Percentiles rank a stretch among this genome's conserved stretches.
Conservation (phyloP, 2,888 invertebrate genomes). For the Tenthredo distinguenda region DNA sequence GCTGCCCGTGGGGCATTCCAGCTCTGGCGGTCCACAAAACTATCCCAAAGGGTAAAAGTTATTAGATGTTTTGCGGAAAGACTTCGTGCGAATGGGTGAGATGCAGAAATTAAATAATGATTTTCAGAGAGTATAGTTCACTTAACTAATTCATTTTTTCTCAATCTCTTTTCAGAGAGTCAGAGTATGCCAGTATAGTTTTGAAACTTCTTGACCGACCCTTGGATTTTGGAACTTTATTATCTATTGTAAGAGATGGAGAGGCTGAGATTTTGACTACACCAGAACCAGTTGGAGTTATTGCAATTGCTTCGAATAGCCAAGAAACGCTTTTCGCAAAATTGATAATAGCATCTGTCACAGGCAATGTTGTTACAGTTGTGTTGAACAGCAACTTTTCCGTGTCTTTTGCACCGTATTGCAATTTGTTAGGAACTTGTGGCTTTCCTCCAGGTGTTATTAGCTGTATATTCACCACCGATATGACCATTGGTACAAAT, state of each 20-base stretch:
- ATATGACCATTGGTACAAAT: background rate
- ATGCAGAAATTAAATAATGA: background rate
- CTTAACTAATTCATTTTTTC: background rate
- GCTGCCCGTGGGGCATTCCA: constrained; percentile 10
- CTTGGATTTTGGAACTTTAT: constrained; percentile 55
- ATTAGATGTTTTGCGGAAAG: constrained; percentile 30
- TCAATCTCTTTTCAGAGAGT: constrained; percentile 18
- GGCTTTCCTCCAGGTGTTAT: constrained; percentile 60
- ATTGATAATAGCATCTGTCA: constrained; percentile 56
- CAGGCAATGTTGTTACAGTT: constrained; percentile 59
- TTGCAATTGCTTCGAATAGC: constrained; percentile 53
- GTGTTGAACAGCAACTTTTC: background rate
- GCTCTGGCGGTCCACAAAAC: constrained; percentile 24
- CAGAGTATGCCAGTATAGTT: background rate
- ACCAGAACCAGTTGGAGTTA: constrained; percentile 58
- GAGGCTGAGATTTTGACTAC: constrained; percentile 58
- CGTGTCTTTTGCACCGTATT: constrained; percentile 55
- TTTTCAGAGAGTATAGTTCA: background rate
- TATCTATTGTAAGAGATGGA: constrained; percentile 57
- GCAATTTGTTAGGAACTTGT: constrained; percentile 58
- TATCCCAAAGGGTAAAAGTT: constrained; percentile 4
- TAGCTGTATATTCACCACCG: constrained; percentile 51
- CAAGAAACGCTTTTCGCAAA: constrained; percentile 55
- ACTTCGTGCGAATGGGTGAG: constrained; percentile 39
- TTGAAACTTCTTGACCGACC: background rate